Evolutionary conservation across 2,888 invertebrate species (phyloP).

Genomic region (Drosophila ustulata): DNA sequence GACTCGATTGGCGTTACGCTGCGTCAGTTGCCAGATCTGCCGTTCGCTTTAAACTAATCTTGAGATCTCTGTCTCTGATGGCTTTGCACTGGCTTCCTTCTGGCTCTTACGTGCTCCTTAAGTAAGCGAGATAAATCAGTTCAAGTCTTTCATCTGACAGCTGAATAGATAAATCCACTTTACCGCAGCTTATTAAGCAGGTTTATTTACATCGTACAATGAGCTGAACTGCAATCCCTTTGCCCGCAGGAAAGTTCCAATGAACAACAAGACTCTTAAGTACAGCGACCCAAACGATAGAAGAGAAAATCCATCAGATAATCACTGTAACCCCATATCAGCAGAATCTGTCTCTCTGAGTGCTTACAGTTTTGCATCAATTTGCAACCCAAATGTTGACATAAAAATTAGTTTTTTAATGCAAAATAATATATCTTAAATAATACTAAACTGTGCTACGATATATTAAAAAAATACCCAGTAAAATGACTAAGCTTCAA

Average conservation of each 20-base stretch:
- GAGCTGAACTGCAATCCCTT: conserved; percentile 3
- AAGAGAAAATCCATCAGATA: background rate
- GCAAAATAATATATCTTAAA: too few species aligned
- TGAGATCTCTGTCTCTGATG: conserved; percentile 28
- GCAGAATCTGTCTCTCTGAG: too few species aligned
- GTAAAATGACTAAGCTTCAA: too few species aligned
- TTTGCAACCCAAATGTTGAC: too few species aligned
- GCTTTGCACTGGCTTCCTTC: conserved; percentile 26
- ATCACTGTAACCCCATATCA: too few species aligned
- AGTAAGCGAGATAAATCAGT: conserved; percentile 33
- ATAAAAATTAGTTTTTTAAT: too few species aligned
- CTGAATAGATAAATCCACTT: conserved; percentile 21
- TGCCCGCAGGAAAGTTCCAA: background rate
- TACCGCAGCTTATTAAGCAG: conserved; percentile 32
- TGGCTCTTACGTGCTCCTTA: conserved; percentile 19
- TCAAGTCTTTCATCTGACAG: conserved; percentile 51
- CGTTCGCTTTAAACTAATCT: conserved; percentile 44
- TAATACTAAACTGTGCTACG: too few species aligned
- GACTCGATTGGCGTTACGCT: conserved; percentile 13
- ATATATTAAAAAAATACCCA: too few species aligned
- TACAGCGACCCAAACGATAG: background rate
- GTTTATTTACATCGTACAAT: conserved; percentile 2
- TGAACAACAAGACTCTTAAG: background rate
- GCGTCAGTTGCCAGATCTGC: conserved; percentile 31
- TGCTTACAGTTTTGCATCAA: too few species aligned